These are phyloP conservation scores for Polypterus bichir DNA, from an alignment of 2,113 vertebrate genomes.

Conservation along the genomic window DNA sequence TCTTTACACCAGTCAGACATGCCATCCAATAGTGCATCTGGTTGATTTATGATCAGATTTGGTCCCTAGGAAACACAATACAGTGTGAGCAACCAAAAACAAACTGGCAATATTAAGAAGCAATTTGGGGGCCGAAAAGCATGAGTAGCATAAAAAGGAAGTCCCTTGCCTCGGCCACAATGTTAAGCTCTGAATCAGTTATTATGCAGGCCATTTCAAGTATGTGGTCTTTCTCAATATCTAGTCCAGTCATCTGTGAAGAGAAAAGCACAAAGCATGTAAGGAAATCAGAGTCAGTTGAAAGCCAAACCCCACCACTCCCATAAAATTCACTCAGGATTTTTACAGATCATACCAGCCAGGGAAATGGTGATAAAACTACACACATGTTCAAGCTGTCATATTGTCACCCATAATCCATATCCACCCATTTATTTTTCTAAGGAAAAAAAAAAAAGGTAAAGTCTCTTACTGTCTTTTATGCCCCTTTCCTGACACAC, in stretches of 20 bases:
- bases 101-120: not conserved
- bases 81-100: not conserved
- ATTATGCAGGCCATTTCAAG: conserved; percentile 95
- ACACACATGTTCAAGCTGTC: no score
- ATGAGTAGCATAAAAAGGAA: not conserved
- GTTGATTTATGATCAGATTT: conserved; percentile 86
- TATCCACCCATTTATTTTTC: no score
- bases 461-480: no score
- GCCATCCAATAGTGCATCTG: conserved; percentile 71
- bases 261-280: not conserved
- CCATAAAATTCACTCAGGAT: no score
- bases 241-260: conserved; percentile 83
- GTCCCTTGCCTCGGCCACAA: conserved; percentile 68
- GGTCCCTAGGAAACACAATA: conserved; percentile 59
- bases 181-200: conserved; percentile 77
- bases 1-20: conserved; percentile 97
- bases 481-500: no score
- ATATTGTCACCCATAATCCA: no score
- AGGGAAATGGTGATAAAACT: no score
- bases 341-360: no score
- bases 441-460: no score
- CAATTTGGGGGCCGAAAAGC: not conserved
- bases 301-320: no score
- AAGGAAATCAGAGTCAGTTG: no score
- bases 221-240: conserved; percentile 86